Conservation (phyloP, 2,888 invertebrate species). For the Rhagonycha fulva region DNA sequence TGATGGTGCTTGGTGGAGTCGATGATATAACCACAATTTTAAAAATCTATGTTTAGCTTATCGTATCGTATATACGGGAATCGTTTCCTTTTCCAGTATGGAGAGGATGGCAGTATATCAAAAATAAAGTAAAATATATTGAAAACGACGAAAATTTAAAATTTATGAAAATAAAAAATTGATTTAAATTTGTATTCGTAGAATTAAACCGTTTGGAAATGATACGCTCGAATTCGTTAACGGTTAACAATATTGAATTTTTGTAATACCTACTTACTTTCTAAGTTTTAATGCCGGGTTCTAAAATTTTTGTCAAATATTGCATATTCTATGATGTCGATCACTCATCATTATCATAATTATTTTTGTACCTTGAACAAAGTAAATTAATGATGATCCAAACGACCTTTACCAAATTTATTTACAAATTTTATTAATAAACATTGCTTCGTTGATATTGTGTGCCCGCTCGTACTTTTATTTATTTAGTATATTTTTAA, state of each 20-base stretch:
- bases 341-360: not conserved
- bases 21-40: too few relatives aligned
- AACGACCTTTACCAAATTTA: not conserved
- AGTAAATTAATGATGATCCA: not conserved
- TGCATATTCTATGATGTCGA: not conserved
- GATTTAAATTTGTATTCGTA: not conserved
- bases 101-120: not conserved
- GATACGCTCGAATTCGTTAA: not conserved
- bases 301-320: not conserved
- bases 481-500: not conserved
- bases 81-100: not conserved
- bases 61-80: not conserved
- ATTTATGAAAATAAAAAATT: not conserved
- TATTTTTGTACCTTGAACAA: not conserved
- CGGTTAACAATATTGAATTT: not conserved
- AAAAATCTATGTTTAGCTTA: not conserved
- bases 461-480: not conserved
- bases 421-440: not conserved
- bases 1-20: too few relatives aligned
- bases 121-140: not conserved
- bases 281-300: not conserved
- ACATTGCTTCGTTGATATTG: not conserved
- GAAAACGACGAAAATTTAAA: not conserved
- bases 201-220: not conserved
- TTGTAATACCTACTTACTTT: not conserved